Conservation (phyloP, 2,888 invertebrate species). For the Eudasyphora cyanicolor region DNA sequence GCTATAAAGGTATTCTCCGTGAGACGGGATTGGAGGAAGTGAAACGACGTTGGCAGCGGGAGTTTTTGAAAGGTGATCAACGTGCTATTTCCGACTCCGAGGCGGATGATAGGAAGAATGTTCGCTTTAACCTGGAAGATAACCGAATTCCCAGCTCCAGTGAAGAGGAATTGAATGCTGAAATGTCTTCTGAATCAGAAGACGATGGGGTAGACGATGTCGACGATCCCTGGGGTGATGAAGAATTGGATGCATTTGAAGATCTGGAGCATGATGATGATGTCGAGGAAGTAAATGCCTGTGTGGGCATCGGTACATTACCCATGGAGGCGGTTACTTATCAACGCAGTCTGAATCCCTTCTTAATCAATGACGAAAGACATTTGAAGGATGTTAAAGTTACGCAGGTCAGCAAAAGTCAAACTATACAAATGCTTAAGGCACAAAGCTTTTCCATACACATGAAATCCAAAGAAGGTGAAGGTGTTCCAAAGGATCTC, state of each 20-base stretch:
- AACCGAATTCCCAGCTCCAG: conserved; percentile 71
- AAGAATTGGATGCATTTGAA: conserved; percentile 65
- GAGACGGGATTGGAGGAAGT: conserved; percentile 82
- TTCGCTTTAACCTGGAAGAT: conserved; percentile 83
- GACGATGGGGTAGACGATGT: conserved; percentile 71
- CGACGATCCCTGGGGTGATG: conserved; percentile 72
- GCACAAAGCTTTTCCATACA: conserved; percentile 70
- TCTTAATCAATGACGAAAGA: conserved; percentile 78
- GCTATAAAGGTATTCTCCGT: conserved; percentile 84
- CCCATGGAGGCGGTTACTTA: conserved; percentile 63
- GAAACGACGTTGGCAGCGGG: conserved; percentile 72
- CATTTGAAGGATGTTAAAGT: conserved; percentile 78
- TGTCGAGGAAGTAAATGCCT: conserved; percentile 72
- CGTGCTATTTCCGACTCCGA: conserved; percentile 26
- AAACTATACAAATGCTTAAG: conserved; percentile 74
- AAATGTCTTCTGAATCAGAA: conserved; percentile 74
- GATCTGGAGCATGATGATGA: conserved; percentile 73
- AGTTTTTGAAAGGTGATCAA: conserved; percentile 64
- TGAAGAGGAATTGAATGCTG: conserved; percentile 75
- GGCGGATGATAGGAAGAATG: conserved; percentile 87
- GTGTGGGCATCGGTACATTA: conserved; percentile 62
- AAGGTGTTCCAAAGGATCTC: conserved; percentile 59
- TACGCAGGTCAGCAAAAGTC: conserved; percentile 76
- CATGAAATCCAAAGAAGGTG: conserved; percentile 63
- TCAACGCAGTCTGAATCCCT: conserved; percentile 72